These are phyloP conservation scores for Pavo muticus DNA, from an alignment of 2,113 vertebrate genomes.

Conservation along the genomic window DNA sequence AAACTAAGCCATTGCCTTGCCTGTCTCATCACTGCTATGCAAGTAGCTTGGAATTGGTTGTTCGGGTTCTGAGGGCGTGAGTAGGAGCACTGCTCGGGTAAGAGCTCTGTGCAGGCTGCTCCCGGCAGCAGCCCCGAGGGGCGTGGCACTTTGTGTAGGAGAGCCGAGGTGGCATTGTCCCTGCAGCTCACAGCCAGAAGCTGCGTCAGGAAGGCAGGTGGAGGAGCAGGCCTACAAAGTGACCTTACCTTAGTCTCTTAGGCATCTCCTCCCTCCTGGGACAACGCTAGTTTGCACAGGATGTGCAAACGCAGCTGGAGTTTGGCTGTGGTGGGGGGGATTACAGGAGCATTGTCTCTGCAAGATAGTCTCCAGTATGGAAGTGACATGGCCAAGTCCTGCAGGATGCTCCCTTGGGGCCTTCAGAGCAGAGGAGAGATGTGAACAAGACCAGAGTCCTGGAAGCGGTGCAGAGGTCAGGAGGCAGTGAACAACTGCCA, in stretches of 20 bases:
- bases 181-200: rapidly evolving
- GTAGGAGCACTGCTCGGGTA: not conserved
- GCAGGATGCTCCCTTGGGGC: not conserved
- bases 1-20: not conserved
- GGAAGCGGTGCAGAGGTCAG: not conserved
- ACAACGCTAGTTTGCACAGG: rapidly evolving
- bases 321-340: not conserved
- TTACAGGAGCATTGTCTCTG: not conserved
- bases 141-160: rapidly evolving
- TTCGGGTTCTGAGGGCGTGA: not conserved
- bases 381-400: not conserved
- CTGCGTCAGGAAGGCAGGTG: not conserved
- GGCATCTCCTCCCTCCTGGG: not conserved
- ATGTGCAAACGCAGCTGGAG: not conserved
- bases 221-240: not conserved
- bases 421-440: not conserved
- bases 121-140: not conserved
- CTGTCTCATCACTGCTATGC: not conserved
- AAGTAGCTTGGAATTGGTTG: not conserved
- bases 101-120: not conserved
- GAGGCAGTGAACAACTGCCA: not conserved
- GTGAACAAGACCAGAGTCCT: rapidly evolving
- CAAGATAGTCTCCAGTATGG: not conserved
- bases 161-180: rapidly evolving
- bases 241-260: not conserved